Conservation (phyloP, 2,113 vertebrate species). For the Colius striatus region DNA sequence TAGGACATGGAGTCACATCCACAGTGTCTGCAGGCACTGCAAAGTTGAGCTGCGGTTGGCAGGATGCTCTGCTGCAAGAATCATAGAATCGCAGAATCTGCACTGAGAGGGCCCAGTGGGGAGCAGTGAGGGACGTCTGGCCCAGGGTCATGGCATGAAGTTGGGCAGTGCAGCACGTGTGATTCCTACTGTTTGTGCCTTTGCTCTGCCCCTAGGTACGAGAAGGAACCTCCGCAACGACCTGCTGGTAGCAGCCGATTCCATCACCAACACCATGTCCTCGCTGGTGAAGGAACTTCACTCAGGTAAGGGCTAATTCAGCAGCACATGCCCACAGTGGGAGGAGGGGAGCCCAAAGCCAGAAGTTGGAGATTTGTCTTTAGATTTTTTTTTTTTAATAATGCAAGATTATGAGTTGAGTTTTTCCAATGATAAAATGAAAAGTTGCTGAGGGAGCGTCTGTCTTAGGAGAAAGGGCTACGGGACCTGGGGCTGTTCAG, state of each 20-base stretch:
- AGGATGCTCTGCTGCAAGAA: background rate
- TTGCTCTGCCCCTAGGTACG: slow-evolving; percentile 77
- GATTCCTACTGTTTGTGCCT: background rate
- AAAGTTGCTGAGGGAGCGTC: too few species aligned
- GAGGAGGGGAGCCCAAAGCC: fast-evolving
- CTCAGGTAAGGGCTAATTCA: slow-evolving; percentile 77
- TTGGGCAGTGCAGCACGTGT: fast-evolving
- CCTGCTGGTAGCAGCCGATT: slow-evolving; percentile 93
- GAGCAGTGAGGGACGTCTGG: fast-evolving
- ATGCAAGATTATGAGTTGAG: fast-evolving
- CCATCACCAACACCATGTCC: slow-evolving; percentile 96
- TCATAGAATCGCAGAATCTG: background rate
- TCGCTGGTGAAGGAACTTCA: slow-evolving; percentile 97
- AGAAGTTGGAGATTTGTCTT: fast-evolving
- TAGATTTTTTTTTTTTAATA: background rate
- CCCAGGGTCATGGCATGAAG: fast-evolving
- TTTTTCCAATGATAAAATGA: too few species aligned
- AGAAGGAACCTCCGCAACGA: slow-evolving; percentile 94
- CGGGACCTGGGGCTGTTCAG: too few species aligned
- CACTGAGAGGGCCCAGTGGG: fast-evolving
- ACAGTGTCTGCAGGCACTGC: background rate
- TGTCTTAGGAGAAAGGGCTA: too few species aligned
- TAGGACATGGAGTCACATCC: fast-evolving
- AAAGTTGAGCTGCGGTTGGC: background rate
- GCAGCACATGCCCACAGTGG: fast-evolving